Base-by-base conservation (phyloP, 2,113 vertebrate species). In the Cromileptes altivelis region DNA sequence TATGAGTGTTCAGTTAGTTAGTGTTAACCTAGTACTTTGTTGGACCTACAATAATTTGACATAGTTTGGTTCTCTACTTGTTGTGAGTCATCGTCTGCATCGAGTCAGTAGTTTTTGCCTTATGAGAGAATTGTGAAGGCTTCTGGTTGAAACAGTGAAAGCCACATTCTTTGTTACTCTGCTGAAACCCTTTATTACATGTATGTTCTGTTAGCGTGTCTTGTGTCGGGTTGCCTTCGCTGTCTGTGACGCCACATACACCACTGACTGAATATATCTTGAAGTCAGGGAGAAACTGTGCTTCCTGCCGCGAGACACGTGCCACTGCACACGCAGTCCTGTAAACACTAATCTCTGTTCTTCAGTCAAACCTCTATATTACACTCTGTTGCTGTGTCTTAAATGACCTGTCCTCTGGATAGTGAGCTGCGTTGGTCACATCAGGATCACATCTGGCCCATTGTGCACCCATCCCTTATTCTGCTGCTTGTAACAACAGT, bases 261-360 rank as follows among this genome's bases (percentile, higher is more conserved):
- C 30, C 21, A 52, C 61, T 40, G n/a, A 45, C 42, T 10, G 42
- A 57, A n/a, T 65, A n/a, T 23, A 40, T 53, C 76, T 8, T 69
- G 27, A 67, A 47, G 58, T 72, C 47, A 45, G 53, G 72, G 77
- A 61, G 65, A 74, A 84, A 86, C 45, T 71, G 52, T 84, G 70
- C 90, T 74, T 75, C 82, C 83, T 87, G 77, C 90, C 85, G 75
- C 53, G 76, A 53, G 33, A 67, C 62, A 70, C 52, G 52, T 81
- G 83, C 47, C 74, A 75, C 71, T 82, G 53, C 78, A 67, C 25
- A 69, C 68, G 58, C 14, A 60, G 27, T 53, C 42, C 23, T 69
- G 9, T 76, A 30, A 63, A 85, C 65, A 55, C 64, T 17, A 17
- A 50, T n/a, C 49, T 37, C 55, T 67, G 37, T 61, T 23, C 52